Evolutionary conservation across 2,888 invertebrate genomes (phyloP), one percentile per base, ranked within the genome.

Genomic region (Stomorhina lunata): DNA sequence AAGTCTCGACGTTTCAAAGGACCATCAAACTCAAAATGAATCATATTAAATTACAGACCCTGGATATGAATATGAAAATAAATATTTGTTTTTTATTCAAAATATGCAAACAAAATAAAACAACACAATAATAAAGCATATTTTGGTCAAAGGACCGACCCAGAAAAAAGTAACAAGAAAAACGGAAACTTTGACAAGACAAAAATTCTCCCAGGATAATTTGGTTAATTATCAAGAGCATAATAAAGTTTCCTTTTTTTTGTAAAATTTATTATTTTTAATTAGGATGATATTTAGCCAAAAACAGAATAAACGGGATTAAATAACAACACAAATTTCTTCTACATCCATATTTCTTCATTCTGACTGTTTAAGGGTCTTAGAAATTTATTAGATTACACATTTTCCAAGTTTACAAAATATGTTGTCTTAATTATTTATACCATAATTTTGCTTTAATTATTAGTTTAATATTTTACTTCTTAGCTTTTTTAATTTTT

Each of bases 221-320:
- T n/a, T n/a, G n/a, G n/a, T n/a, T n/a, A n/a, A n/a, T n/a, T n/a
- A n/a, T n/a, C n/a, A n/a, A n/a, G n/a, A n/a, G n/a, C n/a, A n/a
- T n/a, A n/a, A n/a, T n/a, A n/a, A n/a, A n/a, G n/a, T n/a, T n/a
- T n/a, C n/a, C n/a, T n/a, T n/a, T n/a, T n/a, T n/a, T n/a, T n/a
- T n/a, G n/a, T n/a, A n/a, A n/a, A n/a, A n/a, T 57, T 57, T 32
- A 17, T 4, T n/a, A 32, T 17, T 57, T 57, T 59, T 37, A 59
- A 59, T 59, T 59, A 59, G 22, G 15, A 57, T 57, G 55, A 57
- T n/a, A n/a, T 57, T 57, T 32, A 17, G 7, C 17, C 25, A 17
- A 12, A 27, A 48, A 25, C 25, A 22, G 12, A n/a, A n/a, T n/a
- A n/a, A n/a, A 25, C 25, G 1, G 25, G 50, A n/a, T 50, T n/a